Conservation (phyloP, 2,113 vertebrate species). For the Gila orcuttii region DNA sequence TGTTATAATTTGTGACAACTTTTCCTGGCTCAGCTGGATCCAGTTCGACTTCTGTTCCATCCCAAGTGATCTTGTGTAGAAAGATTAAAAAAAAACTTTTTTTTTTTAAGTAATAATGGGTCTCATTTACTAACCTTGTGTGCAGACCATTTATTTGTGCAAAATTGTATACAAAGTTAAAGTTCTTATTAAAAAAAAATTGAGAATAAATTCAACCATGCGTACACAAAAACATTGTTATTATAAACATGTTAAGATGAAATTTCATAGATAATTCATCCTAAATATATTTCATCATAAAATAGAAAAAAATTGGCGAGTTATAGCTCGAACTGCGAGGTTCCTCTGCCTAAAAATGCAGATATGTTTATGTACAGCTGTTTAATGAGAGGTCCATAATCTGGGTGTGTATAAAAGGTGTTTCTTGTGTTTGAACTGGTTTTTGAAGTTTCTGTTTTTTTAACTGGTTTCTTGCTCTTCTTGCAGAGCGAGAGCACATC, state of each 20-base stretch:
- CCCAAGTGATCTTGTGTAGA: slow-evolving; percentile 73
- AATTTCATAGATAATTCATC: not conserved
- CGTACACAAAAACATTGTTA: no score
- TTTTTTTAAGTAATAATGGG: not conserved
- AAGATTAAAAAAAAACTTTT: no score
- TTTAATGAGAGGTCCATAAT: not conserved
- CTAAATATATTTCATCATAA: not conserved
- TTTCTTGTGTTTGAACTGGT: no score
- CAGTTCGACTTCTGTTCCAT: slow-evolving; percentile 61
- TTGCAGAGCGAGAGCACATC: no score
- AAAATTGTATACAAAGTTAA: no score
- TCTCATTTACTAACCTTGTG: not conserved
- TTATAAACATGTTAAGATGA: not conserved
- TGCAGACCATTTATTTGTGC: not conserved
- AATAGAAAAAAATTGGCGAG: not conserved
- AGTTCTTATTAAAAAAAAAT: no score
- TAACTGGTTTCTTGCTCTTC: no score
- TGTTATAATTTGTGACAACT: slow-evolving; percentile 70
- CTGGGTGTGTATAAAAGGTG: no score
- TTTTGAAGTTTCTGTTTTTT: no score
- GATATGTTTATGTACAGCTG: not conserved
- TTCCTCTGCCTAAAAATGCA: not conserved
- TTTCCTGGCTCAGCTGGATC: slow-evolving; percentile 66
- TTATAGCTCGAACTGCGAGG: not conserved
- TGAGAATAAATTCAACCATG: no score